Evolutionary conservation across 2,888 invertebrate genomes (phyloP), one percentile per base, ranked within the genome.

Genomic region (Apodemia duryi): DNA sequence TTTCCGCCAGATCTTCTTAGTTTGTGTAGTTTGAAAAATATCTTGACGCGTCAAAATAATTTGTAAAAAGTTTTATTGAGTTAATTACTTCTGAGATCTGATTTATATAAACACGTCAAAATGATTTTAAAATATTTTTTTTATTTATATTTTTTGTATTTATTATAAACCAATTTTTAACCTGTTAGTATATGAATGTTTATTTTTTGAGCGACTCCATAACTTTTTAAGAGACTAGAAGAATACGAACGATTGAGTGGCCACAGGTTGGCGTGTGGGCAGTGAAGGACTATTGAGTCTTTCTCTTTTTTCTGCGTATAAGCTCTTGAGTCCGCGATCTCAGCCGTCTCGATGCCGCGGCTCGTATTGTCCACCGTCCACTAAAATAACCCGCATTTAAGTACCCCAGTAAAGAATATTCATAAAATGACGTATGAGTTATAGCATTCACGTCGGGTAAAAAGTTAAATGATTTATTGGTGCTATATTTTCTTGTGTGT

Each of bases 201-300:
- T n/a, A 46, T 13, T 13, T 6, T n/a, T 13, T 13, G 52, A 11
- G 11, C 79, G 69, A 72, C 83, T 85, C 84, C 67, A 75, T 43
- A 69, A 63, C 77, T 80, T 79, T 73, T 74, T 70, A 83, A 71
- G 7, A 21, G 51, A 69, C 77, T 78, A 80, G 76, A 77, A 76
- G 75, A 83, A 82, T 82, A 83, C 81, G 80, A 81, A 84, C 88
- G 86, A 88, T 88, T 87, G 89, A 89, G 89, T 88, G 87, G 84
- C 87, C 84, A 86, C 81, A 84, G 86, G 85, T 76, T 83, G 85
- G 88, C 87, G 89, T 88, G 89, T 90, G 91, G 91, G 89, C 86
- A 76, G 90, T 81, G 75, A 84, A 87, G 87, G 83, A 87, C 89
- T 86, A 88, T 89, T 84, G 83, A 85, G 74, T 74, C 75, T 82